Percentiles rank a stretch among this genome's conserved stretches.
phyloP scores from a whole-genome alignment of 30 jellyfish, hydroid and myxozoan species.

The Aurelia aurita complex sp. Pacific region DNA sequence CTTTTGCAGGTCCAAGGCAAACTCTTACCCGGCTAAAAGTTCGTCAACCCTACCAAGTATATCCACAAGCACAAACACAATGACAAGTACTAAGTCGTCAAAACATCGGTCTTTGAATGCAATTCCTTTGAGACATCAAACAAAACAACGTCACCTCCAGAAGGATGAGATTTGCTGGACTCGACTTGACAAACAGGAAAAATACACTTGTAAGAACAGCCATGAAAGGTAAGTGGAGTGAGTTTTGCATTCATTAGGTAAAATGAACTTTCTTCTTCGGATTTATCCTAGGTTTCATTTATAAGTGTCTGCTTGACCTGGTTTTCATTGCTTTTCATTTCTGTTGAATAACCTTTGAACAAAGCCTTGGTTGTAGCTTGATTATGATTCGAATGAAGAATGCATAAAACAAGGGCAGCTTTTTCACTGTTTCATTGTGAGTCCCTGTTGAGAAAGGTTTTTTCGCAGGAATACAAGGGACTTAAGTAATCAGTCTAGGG shows the following conservation, averaged over 20 bases:
- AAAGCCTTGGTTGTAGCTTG: too few relatives aligned
- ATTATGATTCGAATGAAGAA: too few relatives aligned
- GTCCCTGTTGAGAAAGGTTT: too few relatives aligned
- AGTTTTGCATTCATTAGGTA: neutral
- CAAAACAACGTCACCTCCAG: conserved; percentile 62
- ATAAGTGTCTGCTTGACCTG: neutral
- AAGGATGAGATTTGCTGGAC: conserved; percentile 22
- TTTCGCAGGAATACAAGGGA: too few relatives aligned
- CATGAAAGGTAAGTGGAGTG: neutral
- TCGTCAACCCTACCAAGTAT: conserved; percentile 1
- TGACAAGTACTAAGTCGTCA: neutral
- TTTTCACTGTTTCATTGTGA: too few relatives aligned
- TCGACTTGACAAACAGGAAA: neutral
- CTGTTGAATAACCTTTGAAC: too few relatives aligned
- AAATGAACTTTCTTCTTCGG: neutral
- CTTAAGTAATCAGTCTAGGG: too few relatives aligned
- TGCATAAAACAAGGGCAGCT: too few relatives aligned
- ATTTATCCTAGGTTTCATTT: neutral
- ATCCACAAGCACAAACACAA: neutral
- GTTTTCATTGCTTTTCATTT: too few relatives aligned
- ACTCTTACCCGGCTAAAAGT: neutral
- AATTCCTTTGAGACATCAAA: conserved; percentile 53
- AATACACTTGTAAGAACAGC: conserved; percentile 28
- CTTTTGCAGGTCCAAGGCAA: conserved; percentile 17
- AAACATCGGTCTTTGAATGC: neutral